Base-by-base conservation (phyloP, 1,140 invertebrate genomes). In the Dendroctonus valens region DNA sequence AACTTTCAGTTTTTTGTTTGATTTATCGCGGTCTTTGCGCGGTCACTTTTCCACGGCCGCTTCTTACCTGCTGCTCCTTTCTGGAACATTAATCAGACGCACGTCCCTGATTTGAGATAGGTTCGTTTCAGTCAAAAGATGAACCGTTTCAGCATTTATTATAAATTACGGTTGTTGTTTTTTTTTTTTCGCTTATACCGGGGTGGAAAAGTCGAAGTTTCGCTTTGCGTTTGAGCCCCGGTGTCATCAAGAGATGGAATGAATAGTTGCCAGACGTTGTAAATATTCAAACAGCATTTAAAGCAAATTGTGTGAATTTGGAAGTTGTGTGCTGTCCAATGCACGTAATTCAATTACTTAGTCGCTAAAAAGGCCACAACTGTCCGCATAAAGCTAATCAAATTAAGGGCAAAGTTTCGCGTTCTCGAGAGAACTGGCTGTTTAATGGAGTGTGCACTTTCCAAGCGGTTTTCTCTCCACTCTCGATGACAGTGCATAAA, bases 1-100 rank as follows among this genome's bases (percentile, higher is more conserved):
- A 69, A 72, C 53, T 59, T 72, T 72, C 69, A 69, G 69, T 69
- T 72, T 72, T 72, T 72, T 69, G 64, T 72, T 72, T 72, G 70
- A 72, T 72, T 72, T 72, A 72, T 72, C 50, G 70, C 50, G 60
- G 60, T 62, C 12, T 51, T 62, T 41, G 38, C 60, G 60, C 60
- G 60, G 60, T 62, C 60, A 62, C 49, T 62, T 62, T 62, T 62
- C 41, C 50, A 52, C 40, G 50, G 46, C 40, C 50, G 40, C 41
- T 41, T 48, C 51, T 37, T 62, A 62, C 60, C 60, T 62, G 60
- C 60, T 62, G 40, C 26, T 54, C 54, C 37, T 42, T 62, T 62
- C 60, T 62, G 50, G 41, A 62, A 62, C 60, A 62, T 62, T 62
- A 62, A 62, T 62, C 60, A 62, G 60, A 62, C 60, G 60, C 54